Base-by-base conservation (phyloP, 2,113 vertebrate species). In the Proterorhinus semilunaris region DNA sequence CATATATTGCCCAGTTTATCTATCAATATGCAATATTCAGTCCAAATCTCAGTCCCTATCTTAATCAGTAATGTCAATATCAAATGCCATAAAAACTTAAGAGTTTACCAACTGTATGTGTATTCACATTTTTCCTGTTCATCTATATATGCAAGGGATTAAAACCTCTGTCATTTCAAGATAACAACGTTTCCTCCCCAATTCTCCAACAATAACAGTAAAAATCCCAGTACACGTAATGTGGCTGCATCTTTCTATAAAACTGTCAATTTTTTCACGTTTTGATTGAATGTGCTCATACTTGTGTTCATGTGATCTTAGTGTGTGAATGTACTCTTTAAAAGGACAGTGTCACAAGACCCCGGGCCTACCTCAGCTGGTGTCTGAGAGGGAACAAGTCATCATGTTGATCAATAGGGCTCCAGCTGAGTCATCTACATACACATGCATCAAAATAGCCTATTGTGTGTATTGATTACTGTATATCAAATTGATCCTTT, bases 321-420 rank as follows among this genome's bases (percentile, higher is more conserved):
- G 27, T 73, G 68, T 69, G 71, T 74, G 54, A 65, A 77, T 74
- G 61, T 44, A 53, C 67, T 68, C 59, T 90, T 79, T 80, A 46
- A 71, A 63, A 72, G 66, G 47, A 71, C 49, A 15, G 49, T 64
- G 74, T 88, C 86, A 90, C 81, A 84, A 79, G 84, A 86, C 21
- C 1, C 21, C 1, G 27, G 27, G 27, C 57, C 10, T 9, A 42
- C 10, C 55, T 46, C 64, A 58, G 68, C 74, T 58, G 51, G 54
- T 59, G 65, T 63, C 5, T 67, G 50, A 61, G 70, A 75, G 72
- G 71, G 49, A 80, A 42, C 44, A 45, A 42, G 44, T 45, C 13
- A 1, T 61, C 13, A 44, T 61, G 58, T 61, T 16, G 58, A 61
- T 61, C 58, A 61, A 61, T 61, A 61, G 7, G n/a, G 42, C 42